Conservation (phyloP, 2,113 vertebrate genomes). For the Lepus americanus region DNA sequence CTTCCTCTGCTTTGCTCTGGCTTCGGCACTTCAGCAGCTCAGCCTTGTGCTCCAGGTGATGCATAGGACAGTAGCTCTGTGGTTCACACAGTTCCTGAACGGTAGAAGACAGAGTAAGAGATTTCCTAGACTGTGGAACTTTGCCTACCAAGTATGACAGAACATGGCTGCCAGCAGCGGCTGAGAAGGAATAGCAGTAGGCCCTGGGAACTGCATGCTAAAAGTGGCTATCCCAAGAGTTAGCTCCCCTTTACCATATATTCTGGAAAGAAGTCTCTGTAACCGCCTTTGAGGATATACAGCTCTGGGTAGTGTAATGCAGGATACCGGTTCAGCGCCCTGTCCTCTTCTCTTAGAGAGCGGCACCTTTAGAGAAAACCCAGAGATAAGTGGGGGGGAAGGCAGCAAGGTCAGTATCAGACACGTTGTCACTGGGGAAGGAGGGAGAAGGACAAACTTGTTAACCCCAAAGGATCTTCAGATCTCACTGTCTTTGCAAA, state of each 20-base stretch:
- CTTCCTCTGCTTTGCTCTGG: conserved; percentile 81
- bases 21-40: conserved; percentile 86
- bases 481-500: conserved; percentile 6
- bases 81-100: conserved; percentile 88
- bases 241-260: conserved; percentile 80
- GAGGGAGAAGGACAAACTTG: neutral
- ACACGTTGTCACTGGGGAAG: neutral
- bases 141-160: neutral
- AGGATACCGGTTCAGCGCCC: conserved; percentile 87
- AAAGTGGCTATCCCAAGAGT: neutral
- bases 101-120: conserved; percentile 4
- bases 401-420: neutral
- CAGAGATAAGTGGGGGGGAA: neutral
- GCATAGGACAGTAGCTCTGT: conserved; percentile 86
- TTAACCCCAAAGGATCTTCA: neutral
- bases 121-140: neutral
- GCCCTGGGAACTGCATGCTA: neutral
- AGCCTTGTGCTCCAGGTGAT: conserved; percentile 86
- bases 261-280: conserved; percentile 87
- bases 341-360: conserved; percentile 86
- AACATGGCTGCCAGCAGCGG: neutral
- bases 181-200: neutral
- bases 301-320: conserved; percentile 87
- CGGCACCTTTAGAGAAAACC: conserved; percentile 84
- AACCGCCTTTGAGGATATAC: conserved; percentile 88